Evolutionary conservation across 2,797 vertebrate genomes (phyloP).

Genomic region (Muscicapa comitata): DNA sequence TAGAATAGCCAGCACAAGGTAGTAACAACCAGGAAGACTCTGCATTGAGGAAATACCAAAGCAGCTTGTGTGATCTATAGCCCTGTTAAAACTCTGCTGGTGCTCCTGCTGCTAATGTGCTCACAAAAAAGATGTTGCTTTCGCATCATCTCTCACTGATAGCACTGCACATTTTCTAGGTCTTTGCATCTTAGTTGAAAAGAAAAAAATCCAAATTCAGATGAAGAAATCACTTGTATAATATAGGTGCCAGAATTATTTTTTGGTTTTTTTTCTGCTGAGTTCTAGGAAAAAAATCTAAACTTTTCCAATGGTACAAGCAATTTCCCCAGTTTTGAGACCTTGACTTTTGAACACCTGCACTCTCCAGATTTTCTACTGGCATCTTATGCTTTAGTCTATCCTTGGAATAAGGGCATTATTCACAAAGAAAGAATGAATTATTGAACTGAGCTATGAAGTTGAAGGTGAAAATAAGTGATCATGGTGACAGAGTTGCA

Average conservation of each 20-base stretch:
- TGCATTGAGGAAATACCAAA: background rate
- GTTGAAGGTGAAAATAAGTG: background rate
- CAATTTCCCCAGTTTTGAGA: background rate
- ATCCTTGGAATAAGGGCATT: background rate
- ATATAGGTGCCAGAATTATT: background rate
- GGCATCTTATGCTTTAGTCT: background rate
- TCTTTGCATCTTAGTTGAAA: background rate
- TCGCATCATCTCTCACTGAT: background rate
- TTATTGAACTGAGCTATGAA: background rate
- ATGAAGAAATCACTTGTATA: background rate
- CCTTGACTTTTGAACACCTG: background rate
- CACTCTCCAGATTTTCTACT: background rate
- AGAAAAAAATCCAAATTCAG: background rate
- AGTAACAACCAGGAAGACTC: background rate
- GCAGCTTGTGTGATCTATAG: background rate
- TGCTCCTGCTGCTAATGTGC: background rate
- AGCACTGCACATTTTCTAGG: background rate
- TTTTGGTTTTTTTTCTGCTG: background rate
- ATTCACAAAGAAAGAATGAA: background rate
- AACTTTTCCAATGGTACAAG: background rate
- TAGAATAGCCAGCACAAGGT: background rate
- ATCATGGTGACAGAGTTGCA: background rate
- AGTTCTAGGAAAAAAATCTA: background rate
- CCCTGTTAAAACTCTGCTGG: background rate
- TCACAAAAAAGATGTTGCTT: background rate